Base-by-base conservation (phyloP, 2,113 vertebrate species). In the Neoarius graeffei region DNA sequence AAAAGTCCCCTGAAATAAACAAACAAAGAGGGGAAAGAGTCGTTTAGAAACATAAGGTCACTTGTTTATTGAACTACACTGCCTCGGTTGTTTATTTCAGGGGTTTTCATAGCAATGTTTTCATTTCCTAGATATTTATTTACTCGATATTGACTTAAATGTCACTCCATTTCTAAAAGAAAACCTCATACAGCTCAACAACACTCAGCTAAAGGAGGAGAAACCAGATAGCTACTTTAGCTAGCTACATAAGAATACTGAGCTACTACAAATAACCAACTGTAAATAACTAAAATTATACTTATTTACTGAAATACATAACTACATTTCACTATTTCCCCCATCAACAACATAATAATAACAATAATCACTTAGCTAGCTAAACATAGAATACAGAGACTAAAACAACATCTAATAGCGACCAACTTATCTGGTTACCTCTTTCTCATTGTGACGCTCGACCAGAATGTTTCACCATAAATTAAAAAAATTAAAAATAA, bases 361-460 rank as follows among this genome's bases (percentile, higher is more conserved):
- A 77, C 7, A 4, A 77, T 5, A 25, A 19, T 6, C 42, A 13
- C 11, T 9, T 54, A 10, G 19, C 67, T 48, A 4, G 35, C 19
- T 48, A 20, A 48, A 2, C 14, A 52, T 7, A 54, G 10, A 9
- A 79, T 27, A 57, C 54, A 59, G 7, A 9, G 27, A 74, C 19
- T 56, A 27, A 57, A 59, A 9, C 54, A 35, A 0, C 7, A 60
- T 23, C 9, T 5, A 42, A 81, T 11, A 81, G 7, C 52, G 10
- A 42, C 1, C 13, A 81, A 54, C 52, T 52, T 7, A 52, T 25
- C 2, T 4, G 19, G 10, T 89, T 85, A 90, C 90, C 90, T 91
- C 25, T 91, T 89, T 80, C 90, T 89, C 90, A 91, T 91, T 11
- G 27, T 86, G 73, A 35, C 66, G 20, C 74, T 59, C 73, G 14